phyloP scores from a whole-genome alignment of 1,140 invertebrate genomes.

The Saccostrea glomerata region DNA sequence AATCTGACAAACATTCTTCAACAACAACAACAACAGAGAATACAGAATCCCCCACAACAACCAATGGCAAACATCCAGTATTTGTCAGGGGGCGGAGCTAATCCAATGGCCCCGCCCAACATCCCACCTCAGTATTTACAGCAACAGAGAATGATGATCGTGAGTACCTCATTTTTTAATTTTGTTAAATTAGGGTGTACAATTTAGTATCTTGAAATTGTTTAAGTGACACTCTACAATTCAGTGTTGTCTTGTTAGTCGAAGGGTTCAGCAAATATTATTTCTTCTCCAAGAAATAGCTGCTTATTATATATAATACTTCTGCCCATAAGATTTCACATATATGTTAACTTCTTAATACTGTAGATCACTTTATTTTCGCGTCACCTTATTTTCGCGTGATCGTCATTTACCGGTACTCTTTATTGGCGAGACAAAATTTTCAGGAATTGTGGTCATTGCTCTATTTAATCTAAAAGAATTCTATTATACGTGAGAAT shows the following conservation, averaged over 20 bases:
- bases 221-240: not conserved
- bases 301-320: no score
- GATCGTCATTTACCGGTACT: no score
- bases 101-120: not conserved
- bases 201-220: not conserved
- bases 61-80: conserved; percentile 35
- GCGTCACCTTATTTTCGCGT: no score
- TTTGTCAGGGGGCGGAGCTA: conserved; percentile 3
- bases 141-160: not conserved
- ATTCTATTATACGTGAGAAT: no score
- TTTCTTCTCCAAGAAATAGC: no score
- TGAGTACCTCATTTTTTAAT: not conserved
- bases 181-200: not conserved
- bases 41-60: conserved; percentile 25
- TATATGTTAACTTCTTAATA: no score
- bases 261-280: no score
- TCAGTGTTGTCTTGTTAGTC: not conserved
- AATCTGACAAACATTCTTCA: conserved; percentile 19
- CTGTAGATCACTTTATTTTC: no score
- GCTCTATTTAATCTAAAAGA: no score
- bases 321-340: no score
- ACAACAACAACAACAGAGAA: conserved; percentile 32
- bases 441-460: no score
- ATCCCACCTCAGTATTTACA: conserved; percentile 23
- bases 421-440: no score